Percentiles rank a stretch among this genome's conserved stretches.
Conservation (phyloP, 2,888 invertebrate species). For the Cecidostiba fungosa region DNA sequence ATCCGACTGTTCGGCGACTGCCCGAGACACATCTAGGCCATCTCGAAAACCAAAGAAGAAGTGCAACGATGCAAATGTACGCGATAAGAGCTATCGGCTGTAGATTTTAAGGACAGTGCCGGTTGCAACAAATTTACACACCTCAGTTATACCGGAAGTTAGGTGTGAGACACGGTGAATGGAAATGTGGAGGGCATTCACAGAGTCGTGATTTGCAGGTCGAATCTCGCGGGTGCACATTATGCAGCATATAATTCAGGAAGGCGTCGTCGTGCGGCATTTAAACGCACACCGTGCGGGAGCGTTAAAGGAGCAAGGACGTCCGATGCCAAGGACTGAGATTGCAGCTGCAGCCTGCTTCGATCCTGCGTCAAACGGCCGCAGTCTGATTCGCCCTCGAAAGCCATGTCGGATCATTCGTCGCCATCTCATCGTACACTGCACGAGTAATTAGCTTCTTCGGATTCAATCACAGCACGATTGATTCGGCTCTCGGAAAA, state of each 20-base stretch:
- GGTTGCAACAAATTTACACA: too few species aligned
- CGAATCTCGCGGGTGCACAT: constrained; percentile 1
- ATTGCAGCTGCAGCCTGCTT: background rate
- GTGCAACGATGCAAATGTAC: too few species aligned
- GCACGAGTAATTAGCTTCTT: background rate
- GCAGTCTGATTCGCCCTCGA: background rate
- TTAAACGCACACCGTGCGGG: constrained; percentile 25
- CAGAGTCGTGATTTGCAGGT: constrained; percentile 40
- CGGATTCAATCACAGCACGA: background rate
- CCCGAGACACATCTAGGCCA: background rate
- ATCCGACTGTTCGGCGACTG: background rate
- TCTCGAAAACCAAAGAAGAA: background rate
- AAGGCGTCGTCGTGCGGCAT: constrained; percentile 16
- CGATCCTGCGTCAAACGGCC: background rate
- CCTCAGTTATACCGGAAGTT: too few species aligned
- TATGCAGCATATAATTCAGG: constrained; percentile 29
- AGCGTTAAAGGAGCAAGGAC: constrained; percentile 21
- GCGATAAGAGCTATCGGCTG: too few species aligned
- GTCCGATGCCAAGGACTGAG: background rate
- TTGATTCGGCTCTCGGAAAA: background rate
- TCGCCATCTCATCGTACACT: background rate
- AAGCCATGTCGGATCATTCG: too few species aligned
- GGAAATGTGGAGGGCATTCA: background rate
- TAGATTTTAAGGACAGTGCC: background rate
- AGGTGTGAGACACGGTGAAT: background rate